Evolutionary conservation across 2,888 invertebrate genomes (phyloP).

Genomic region (Drosophila parthenogenetica): DNA sequence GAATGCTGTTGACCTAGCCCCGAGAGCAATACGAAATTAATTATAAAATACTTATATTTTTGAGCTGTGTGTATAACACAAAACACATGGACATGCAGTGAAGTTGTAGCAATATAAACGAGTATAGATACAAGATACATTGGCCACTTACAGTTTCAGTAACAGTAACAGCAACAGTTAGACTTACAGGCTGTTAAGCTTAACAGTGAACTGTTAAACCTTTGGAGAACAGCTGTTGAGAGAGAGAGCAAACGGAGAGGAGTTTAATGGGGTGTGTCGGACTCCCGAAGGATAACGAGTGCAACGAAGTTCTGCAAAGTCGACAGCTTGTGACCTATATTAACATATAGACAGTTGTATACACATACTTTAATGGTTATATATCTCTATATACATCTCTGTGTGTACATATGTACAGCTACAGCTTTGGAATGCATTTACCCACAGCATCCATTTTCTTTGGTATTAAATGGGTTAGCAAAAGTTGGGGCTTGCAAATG

Average conservation of each 20-base stretch:
- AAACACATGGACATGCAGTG: conserved; percentile 6
- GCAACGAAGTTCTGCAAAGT: conserved; percentile 56
- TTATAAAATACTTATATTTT: conserved; percentile 35
- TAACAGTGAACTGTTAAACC: conserved; percentile 44
- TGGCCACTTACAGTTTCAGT: conserved; percentile 8
- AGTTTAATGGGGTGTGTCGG: conserved; percentile 31
- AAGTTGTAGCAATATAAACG: conserved; percentile 43
- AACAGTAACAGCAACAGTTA: conserved; percentile 19
- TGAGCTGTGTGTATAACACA: conserved; percentile 16
- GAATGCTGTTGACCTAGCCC: conserved; percentile 55
- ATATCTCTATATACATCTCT: conserved; percentile 6
- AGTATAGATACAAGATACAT: conserved; percentile 46
- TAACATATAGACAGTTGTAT: conserved; percentile 13
- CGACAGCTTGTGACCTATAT: conserved; percentile 71
- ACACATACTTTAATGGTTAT: conserved; percentile 7
- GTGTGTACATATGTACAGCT: conserved; percentile 1
- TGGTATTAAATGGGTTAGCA: conserved; percentile 35
- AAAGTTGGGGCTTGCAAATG: conserved; percentile 43
- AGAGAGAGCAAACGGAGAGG: not conserved
- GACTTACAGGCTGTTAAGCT: conserved; percentile 14
- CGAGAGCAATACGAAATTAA: conserved; percentile 48
- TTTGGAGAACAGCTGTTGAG: conserved; percentile 36
- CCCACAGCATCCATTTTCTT: not conserved
- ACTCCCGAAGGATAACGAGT: conserved; percentile 69
- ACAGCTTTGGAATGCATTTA: conserved; percentile 2